Conservation (phyloP, 2,113 vertebrate genomes). For the Melanocharis versteri region DNA sequence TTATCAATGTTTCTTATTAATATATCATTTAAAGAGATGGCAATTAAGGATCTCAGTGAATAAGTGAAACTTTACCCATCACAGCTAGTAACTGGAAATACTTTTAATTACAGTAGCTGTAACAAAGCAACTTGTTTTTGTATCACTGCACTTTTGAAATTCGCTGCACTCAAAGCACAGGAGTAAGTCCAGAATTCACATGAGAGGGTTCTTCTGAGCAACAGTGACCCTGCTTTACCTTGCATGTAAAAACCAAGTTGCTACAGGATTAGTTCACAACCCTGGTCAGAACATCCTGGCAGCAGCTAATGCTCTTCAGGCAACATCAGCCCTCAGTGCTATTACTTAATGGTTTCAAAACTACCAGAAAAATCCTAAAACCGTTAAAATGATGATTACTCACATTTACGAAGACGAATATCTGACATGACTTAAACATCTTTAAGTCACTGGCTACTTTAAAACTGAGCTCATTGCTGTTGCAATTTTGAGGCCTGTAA, state of each 20-base stretch:
- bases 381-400: background rate
- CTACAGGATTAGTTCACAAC: background rate
- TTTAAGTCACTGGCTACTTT: background rate
- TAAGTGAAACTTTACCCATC: background rate
- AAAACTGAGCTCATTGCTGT: background rate
- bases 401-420: background rate
- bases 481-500: background rate
- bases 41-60: background rate
- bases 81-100: background rate
- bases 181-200: background rate
- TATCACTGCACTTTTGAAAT: background rate
- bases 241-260: background rate
- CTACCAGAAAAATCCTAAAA: background rate
- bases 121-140: background rate
- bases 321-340: background rate
- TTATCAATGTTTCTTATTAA: background rate
- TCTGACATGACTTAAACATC: background rate
- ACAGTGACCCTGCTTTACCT: background rate
- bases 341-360: background rate
- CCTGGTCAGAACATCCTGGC: background rate
- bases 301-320: background rate
- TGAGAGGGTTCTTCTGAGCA: background rate
- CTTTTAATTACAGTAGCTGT: background rate
- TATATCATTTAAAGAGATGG: rapidly evolving
- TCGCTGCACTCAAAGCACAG: background rate